Base-by-base conservation (phyloP, 2,113 vertebrate species). In the Epinephelus lanceolatus region DNA sequence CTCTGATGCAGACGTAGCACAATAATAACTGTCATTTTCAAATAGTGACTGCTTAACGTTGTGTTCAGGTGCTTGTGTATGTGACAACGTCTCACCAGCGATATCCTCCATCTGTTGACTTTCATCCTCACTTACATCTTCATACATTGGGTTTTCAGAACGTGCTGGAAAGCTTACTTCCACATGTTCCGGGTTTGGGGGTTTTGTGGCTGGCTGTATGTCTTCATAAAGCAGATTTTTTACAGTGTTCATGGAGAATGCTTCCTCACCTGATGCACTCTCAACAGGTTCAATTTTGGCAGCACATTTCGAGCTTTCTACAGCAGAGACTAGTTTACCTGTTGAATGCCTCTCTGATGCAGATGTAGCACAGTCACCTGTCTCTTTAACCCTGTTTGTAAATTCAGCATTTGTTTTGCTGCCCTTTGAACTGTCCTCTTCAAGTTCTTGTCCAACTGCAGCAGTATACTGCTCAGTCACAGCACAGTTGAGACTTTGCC, bases 221-320 rank as follows among this genome's bases (percentile, higher is more conserved):
- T 91, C 76, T 18, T 92, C 89, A 67, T 83, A 85, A 8, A 12
- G 4, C 3, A 33, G 40, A 47, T 51, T 10, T 47, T 74, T 75
- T 21, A 66, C 17, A n/a, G 42, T 45, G 9, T 45, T 45, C 42
- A 45, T 45, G 11, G 42, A 45, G 0, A 3, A 2, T 12, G 5
- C 9, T 4, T 19, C 19, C 7, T n/a, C 3, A 15, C 0, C 12
- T 12, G 15, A 72, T 56, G 23, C n/a, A 72, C 14, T 27, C 14
- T 62, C n/a, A 60, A 78, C 6, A 55, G 33, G 65, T 30, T n/a
- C 2, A 40, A 15, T 59, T 55, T 30, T 23, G 49, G 0, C 11
- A 15, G 1, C 3, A 61, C 27, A 12, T 55, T 59, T 19, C 2
- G 19, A 61, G 27, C 49, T 37, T 71, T 33, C 15, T 67, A 30